Evolutionary conservation across 2,888 invertebrate species (phyloP), one percentile per base, ranked within the genome.

Genomic region (Andrena fulva): DNA sequence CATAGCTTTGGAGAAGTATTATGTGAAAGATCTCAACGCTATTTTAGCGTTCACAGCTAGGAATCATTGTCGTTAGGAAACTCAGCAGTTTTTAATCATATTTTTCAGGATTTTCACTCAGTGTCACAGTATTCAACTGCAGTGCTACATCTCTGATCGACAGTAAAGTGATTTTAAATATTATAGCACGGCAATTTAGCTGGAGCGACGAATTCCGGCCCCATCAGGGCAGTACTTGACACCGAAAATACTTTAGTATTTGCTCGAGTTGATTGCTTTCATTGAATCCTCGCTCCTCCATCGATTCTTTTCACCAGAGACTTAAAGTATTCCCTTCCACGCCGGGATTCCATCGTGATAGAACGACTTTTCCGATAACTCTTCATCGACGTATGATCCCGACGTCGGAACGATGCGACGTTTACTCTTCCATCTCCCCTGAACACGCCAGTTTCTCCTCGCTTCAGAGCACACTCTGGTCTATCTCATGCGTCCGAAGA

Each of bases 181-280:
- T 42, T 42, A 16, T 16, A 42, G 4, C 16, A 42, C 16, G 42
- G 16, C 42, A 4, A 42, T 42, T 42, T 42, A 42, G 42, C 42
- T 16, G 42, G 16, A 0, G 42, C 42, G 12, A 24, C 16, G 29
- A 35, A 24, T 24, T 42, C 6, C 3, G n/a, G 33, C 27, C 31
- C 66, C 66, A 59, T 59, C 24, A 7, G 27, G 2, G 7, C 4
- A 10, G 8, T 2, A 35, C 54, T 69, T 33, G 0, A 10, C 31
- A 7, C 16, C 52, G 70, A 66, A 80, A 71, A 60, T 67, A 62
- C 33, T 48, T 33, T 7, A 20, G 20, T 66, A 59, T 80, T 71
- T 77, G 16, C 54, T 20, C 50, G 42, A 54, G 33, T 66, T 48
- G 70, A 80, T 77, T 77, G 66, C 66, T 54, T 71, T 60, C 35